Evolutionary conservation across 2,888 invertebrate species (phyloP), one percentile per base, ranked within the genome.

Genomic region (Oscheius sp.): DNA sequence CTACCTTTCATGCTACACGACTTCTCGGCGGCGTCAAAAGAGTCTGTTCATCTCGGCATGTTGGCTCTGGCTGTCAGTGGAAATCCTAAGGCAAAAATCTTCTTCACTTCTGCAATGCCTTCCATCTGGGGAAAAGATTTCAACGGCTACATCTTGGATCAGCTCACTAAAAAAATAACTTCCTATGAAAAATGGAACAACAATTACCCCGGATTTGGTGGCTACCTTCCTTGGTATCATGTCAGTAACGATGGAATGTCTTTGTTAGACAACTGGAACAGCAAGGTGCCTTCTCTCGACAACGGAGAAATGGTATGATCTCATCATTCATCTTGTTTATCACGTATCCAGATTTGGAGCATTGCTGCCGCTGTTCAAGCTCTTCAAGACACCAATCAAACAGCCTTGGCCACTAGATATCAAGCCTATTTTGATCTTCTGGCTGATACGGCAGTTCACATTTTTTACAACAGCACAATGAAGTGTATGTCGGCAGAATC

Each of bases 131-230:
- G 37, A 35, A 37, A 37, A 35, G 35, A 60, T 33, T 37, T 60
- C 2, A 35, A 33, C 37, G 37, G 37, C 35, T 60, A 60, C n/a
- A 4, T 60, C 9, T 10, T 60, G 9, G 60, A 60, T 33, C 60
- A 60, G n/a, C 37, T 60, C 7, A 60, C 60, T 7, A 33, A 37
- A 10, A 60, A 60, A 60, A 60, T 60, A 35, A 35, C 33, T n/a
- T 60, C 60, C 7, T 60, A 60, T n/a, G 60, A 60, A n/a, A 60
- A 60, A 60, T 60, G 60, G 60, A 60, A 60, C 60, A 60, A 35
- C n/a, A 13, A 33, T n/a, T 60, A 60, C 35, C 60, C 60, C 37
- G 60, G 60, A 7, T 60, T 60, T 35, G 60, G 60, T 35, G 60
- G 60, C 32, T 60, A 60, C 37, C 60, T 60, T 60, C 60, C 60